Percentiles rank a stretch among this genome's conserved stretches.
These are phyloP conservation scores for Pharmacophagus antenor DNA, from an alignment of 2,888 invertebrate species.

Conservation along the genomic window DNA sequence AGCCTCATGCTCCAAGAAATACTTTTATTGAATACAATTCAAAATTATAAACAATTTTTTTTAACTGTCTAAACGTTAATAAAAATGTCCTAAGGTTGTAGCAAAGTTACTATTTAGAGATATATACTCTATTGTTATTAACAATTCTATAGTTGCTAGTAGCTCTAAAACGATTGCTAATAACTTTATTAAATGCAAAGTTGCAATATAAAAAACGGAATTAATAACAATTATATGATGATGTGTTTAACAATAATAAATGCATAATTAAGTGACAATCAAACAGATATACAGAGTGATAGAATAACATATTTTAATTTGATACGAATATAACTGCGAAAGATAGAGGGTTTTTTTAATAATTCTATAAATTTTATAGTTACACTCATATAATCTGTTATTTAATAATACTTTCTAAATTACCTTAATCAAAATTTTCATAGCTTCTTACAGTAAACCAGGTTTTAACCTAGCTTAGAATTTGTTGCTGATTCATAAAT, in stretches of 20 bases:
- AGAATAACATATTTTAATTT: constrained; percentile 9
- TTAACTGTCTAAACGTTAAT: too few relatives aligned
- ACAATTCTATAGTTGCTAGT: too few relatives aligned
- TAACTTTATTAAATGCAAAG: too few relatives aligned
- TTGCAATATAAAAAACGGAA: not conserved
- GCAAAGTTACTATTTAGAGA: too few relatives aligned
- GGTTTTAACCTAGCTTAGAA: constrained; percentile 51
- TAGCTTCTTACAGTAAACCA: constrained; percentile 38
- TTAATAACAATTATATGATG: constrained; percentile 9
- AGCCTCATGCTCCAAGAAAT: constrained; percentile 23
- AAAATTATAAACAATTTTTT: not conserved
- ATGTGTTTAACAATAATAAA: constrained; percentile 13
- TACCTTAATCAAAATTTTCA: constrained; percentile 31
- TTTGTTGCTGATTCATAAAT: constrained; percentile 44
- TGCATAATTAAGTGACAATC: constrained; percentile 1
- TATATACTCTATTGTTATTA: too few relatives aligned
- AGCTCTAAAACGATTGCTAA: too few relatives aligned
- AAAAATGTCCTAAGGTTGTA: too few relatives aligned
- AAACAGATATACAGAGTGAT: constrained; percentile 1
- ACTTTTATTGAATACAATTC: not conserved
- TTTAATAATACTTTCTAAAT: constrained; percentile 35
- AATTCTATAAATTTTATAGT: constrained; percentile 4
- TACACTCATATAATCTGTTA: constrained; percentile 17
- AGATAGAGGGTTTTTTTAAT: not conserved
- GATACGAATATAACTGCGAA: constrained; percentile 12